Conservation (phyloP, 2,113 vertebrate genomes). For the Pedionomus torquatus region DNA sequence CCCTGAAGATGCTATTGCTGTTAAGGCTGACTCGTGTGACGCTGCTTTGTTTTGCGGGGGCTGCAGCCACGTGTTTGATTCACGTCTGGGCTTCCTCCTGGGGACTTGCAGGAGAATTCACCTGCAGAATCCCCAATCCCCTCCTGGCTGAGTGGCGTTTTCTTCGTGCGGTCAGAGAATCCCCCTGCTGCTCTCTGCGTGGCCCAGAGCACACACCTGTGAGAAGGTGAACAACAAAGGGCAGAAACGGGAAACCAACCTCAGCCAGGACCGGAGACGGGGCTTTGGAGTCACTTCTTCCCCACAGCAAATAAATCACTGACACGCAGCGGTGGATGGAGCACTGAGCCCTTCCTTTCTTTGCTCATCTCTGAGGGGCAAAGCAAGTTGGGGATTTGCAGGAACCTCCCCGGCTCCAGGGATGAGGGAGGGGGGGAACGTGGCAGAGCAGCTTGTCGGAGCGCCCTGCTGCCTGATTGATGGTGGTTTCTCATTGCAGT, state of each 20-base stretch:
- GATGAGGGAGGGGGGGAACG: neutral
- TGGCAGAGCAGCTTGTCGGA: neutral
- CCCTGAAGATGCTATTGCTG: rapidly evolving
- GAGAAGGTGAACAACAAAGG: no score
- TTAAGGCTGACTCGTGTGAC: rapidly evolving
- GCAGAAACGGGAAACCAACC: neutral
- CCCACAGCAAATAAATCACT: neutral
- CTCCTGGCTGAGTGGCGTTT: neutral
- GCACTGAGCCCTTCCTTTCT: slow-evolving; percentile 8
- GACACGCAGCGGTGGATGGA: neutral
- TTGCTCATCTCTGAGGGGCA: neutral
- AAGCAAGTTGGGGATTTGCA: neutral
- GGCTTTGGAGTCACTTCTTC: neutral
- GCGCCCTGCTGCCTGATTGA: neutral
- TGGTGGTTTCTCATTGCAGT: slow-evolving; percentile 76
- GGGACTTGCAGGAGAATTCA: rapidly evolving
- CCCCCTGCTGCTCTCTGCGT: rapidly evolving
- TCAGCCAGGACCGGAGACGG: neutral
- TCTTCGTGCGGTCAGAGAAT: neutral
- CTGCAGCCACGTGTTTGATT: rapidly evolving
- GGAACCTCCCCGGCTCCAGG: neutral
- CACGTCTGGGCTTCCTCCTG: rapidly evolving
- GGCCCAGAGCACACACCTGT: rapidly evolving
- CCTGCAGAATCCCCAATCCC: neutral
- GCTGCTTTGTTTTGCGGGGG: neutral